Evolutionary conservation across 2,113 vertebrate genomes (phyloP).

Genomic region (Nycticryphes semicollaris): DNA sequence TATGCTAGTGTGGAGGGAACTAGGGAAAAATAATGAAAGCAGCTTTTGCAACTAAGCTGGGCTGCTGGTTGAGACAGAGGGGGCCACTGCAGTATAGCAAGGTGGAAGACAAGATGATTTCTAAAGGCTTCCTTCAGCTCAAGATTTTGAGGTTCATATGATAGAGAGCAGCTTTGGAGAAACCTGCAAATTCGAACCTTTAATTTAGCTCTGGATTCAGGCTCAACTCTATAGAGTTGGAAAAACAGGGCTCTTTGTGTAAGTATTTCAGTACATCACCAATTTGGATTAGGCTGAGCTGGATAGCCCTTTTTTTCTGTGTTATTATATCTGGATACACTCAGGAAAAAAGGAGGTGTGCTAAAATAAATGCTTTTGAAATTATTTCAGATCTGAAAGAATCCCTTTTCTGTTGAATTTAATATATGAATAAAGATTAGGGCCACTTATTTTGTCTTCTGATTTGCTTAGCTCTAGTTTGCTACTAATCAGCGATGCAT

Average conservation of each 20-base stretch:
- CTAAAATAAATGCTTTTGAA: neutral
- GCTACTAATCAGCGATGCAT: neutral
- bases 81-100: neutral
- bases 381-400: neutral
- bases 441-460: neutral
- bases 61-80: neutral
- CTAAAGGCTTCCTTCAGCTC: neutral
- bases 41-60: neutral
- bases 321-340: neutral
- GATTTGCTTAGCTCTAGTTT: neutral
- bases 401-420: neutral
- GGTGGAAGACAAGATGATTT: neutral
- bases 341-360: neutral
- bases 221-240: neutral
- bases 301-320: neutral
- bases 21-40: neutral
- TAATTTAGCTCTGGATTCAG: neutral
- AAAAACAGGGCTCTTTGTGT: neutral
- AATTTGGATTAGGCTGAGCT: neutral
- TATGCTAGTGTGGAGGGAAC: neutral
- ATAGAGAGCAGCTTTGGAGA: neutral
- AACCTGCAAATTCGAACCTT: neutral
- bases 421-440: neutral
- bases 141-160: neutral
- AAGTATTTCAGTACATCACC: neutral